Conservation (phyloP, 1,140 invertebrate genomes). For the Artemia franciscana region DNA sequence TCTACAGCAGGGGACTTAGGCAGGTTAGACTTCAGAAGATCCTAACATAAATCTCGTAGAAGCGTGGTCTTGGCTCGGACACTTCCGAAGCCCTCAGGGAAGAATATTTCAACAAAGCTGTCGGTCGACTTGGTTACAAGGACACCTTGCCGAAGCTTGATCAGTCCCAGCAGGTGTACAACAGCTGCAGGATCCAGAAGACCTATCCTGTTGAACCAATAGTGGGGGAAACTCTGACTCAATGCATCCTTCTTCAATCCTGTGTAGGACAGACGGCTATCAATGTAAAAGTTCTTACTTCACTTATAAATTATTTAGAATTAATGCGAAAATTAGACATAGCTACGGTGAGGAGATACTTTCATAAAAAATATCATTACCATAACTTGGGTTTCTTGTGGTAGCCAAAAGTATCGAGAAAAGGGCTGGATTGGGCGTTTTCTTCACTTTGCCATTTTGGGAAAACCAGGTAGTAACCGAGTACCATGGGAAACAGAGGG, state of each 20-base stretch:
- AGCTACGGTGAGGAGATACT: no score
- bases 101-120: background rate
- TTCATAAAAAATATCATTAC: no score
- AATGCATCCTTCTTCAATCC: background rate
- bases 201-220: background rate
- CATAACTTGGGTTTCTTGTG: no score
- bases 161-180: background rate
- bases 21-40: background rate
- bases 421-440: background rate
- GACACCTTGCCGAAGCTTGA: background rate
- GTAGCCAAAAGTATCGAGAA: no score
- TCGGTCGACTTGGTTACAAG: background rate
- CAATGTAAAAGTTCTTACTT: no score
- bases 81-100: background rate
- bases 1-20: background rate
- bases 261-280: no score
- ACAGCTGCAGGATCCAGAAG: background rate
- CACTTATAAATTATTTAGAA: no score
- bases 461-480: background rate
- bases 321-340: no score
- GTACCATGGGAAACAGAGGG: background rate
- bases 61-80: background rate
- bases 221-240: background rate
- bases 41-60: background rate
- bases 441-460: background rate